Conservation (phyloP, 2,113 vertebrate species). For the Propithecus coquereli region DNA sequence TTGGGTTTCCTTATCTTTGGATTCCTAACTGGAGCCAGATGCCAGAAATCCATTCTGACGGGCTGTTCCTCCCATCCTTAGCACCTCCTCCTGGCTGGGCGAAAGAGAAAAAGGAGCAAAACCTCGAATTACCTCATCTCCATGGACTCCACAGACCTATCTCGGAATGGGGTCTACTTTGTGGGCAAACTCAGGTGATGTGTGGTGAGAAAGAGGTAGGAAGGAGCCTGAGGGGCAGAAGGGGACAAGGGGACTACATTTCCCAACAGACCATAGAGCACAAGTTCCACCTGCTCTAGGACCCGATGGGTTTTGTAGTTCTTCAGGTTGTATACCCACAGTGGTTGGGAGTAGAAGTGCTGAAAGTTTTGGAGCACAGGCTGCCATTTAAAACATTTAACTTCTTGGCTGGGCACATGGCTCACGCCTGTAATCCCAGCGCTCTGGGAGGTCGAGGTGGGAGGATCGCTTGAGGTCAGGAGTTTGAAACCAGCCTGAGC, state of each 20-base stretch:
- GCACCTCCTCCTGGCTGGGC: slow-evolving; percentile 91
- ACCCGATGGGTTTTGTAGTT: background rate
- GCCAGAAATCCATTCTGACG: background rate
- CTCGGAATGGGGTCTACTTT: slow-evolving; percentile 86
- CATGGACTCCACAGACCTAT: slow-evolving; percentile 88
- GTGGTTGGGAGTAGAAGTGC: background rate
- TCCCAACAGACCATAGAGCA: background rate
- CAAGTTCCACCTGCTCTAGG: background rate
- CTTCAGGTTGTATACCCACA: background rate
- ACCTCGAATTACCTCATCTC: slow-evolving; percentile 94
- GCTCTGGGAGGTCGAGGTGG: too few relatives aligned
- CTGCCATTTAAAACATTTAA: background rate
- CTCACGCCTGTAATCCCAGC: too few relatives aligned
- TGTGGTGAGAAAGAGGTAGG: background rate
- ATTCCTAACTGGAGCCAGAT: background rate
- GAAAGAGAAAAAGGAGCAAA: slow-evolving; percentile 91
- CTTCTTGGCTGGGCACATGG: background rate
- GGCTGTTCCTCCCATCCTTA: background rate
- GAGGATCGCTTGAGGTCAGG: too few relatives aligned
- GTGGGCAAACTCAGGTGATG: slow-evolving; percentile 91
- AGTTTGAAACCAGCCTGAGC: too few relatives aligned
- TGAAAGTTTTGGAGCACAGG: background rate
- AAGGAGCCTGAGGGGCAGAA: background rate
- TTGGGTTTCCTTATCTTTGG: background rate
- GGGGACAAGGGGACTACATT: background rate